Conservation (phyloP, 1,140 invertebrate genomes). For the Drosophila sucinea region DNA sequence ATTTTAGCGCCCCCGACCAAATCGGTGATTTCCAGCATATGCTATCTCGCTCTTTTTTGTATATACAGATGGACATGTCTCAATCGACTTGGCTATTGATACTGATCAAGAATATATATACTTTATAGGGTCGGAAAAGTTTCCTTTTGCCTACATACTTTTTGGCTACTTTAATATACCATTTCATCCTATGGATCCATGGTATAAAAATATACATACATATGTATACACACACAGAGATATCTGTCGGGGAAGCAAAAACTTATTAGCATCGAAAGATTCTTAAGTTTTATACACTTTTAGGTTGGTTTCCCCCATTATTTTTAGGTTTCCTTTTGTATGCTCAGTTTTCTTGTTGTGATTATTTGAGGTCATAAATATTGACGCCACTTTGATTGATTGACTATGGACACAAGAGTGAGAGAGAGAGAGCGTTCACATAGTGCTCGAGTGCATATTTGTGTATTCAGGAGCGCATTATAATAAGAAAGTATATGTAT, state of each 20-base stretch:
- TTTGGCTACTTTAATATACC: too few species aligned
- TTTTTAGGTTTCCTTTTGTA: not conserved
- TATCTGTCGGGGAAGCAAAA: slow-evolving; percentile 21
- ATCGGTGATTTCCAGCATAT: too few species aligned
- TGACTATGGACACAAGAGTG: slow-evolving; percentile 13
- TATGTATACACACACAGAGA: not conserved
- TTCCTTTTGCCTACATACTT: too few species aligned
- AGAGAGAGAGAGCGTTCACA: not conserved
- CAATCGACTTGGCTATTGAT: too few species aligned
- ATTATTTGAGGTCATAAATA: slow-evolving; percentile 77
- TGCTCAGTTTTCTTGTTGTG: slow-evolving; percentile 40
- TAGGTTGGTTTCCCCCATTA: not conserved
- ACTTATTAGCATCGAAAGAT: slow-evolving; percentile 67
- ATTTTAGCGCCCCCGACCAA: too few species aligned
- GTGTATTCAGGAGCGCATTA: not conserved
- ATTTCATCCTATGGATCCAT: too few species aligned
- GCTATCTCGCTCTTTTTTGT: too few species aligned
- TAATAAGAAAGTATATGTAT: not conserved
- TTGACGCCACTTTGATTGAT: slow-evolving; percentile 76
- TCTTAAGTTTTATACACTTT: slow-evolving; percentile 12
- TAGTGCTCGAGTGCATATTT: not conserved
- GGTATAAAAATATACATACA: slow-evolving; percentile 21
- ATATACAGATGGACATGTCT: too few species aligned
- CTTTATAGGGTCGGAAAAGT: too few species aligned
- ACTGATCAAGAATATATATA: too few species aligned